These are phyloP conservation scores for Amia ocellicauda DNA, from an alignment of 2,113 vertebrate genomes.

Conservation along the genomic window DNA sequence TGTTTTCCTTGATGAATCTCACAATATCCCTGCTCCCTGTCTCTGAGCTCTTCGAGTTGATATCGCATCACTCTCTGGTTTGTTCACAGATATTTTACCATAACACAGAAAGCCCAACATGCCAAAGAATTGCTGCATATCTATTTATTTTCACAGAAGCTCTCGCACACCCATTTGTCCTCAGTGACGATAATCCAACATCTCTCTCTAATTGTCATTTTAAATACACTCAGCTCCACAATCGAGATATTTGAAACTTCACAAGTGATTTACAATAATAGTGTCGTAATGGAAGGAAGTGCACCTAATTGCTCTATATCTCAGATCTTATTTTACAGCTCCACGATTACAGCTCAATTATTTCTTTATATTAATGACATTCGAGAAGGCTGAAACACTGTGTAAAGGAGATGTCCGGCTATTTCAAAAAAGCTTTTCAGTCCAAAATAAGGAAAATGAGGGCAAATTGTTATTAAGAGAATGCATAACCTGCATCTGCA, in stretches of 20 bases:
- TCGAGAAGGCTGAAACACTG: background rate
- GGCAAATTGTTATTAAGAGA: too few relatives aligned
- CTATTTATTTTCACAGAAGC: conserved; percentile 38
- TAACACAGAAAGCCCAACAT: background rate
- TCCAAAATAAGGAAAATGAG: too few relatives aligned
- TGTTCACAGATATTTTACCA: conserved; percentile 54
- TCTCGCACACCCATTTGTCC: conserved; percentile 46
- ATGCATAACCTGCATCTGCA: too few relatives aligned
- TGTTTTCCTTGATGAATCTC: too few relatives aligned
- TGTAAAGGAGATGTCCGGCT: too few relatives aligned
- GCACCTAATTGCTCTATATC: conserved; percentile 15
- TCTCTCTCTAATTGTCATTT: conserved; percentile 14
- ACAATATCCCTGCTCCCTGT: conserved; percentile 48
- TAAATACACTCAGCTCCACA: background rate
- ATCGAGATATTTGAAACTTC: background rate
- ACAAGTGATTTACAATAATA: background rate
- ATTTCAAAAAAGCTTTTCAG: too few relatives aligned
- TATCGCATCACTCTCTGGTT: conserved; percentile 37
- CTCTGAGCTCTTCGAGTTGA: conserved; percentile 16
- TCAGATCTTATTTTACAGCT: conserved; percentile 1
- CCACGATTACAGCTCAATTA: conserved; percentile 14
- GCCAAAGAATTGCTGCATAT: conserved; percentile 17
- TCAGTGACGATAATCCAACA: conserved; percentile 30
- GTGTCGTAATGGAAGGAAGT: conserved; percentile 14
- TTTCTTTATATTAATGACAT: conserved; percentile 27